phyloP scores from a whole-genome alignment of 2,888 invertebrate genomes.

The Drosophila multiciliata region DNA sequence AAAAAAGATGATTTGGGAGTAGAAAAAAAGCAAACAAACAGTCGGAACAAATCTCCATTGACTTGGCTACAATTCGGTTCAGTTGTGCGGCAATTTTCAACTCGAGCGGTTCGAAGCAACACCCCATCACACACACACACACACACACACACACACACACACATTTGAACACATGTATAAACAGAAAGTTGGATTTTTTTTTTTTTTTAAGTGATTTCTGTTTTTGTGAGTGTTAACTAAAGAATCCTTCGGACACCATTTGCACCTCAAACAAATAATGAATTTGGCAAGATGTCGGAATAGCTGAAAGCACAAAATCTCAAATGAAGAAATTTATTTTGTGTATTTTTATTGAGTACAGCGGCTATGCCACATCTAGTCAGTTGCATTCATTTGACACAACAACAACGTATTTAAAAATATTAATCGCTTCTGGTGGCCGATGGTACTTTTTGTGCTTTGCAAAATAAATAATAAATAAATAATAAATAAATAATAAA shows the following conservation, averaged over 20 bases:
- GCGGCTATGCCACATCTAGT: slow-evolving; percentile 85
- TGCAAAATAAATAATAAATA: neutral
- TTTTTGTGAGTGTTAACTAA: slow-evolving; percentile 4
- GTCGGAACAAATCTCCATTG: slow-evolving; percentile 42
- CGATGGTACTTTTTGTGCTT: neutral
- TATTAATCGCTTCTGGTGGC: neutral
- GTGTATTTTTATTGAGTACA: slow-evolving; percentile 62
- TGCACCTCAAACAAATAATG: slow-evolving; percentile 68
- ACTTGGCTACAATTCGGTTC: slow-evolving; percentile 48
- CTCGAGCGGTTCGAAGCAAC: slow-evolving; percentile 64
- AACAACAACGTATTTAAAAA: slow-evolving; percentile 40
- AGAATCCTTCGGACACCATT: slow-evolving; percentile 11
- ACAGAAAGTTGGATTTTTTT: slow-evolving; percentile 3
- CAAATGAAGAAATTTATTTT: slow-evolving; percentile 50
- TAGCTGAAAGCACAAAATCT: slow-evolving; percentile 81
- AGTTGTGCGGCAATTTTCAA: slow-evolving; percentile 69
- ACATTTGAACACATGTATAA: neutral
- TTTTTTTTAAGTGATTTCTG: slow-evolving; percentile 37
- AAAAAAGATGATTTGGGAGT: slow-evolving; percentile 12
- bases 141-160: neutral
- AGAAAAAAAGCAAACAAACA: slow-evolving; percentile 23
- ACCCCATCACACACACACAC: slow-evolving; percentile 4
- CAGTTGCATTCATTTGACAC: slow-evolving; percentile 81
- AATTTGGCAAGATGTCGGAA: slow-evolving; percentile 85
- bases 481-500: neutral